Evolutionary conservation across 2,797 vertebrate genomes (phyloP), one percentile per base, ranked within the genome.

Genomic region (Hydrocynus forskahlii): DNA sequence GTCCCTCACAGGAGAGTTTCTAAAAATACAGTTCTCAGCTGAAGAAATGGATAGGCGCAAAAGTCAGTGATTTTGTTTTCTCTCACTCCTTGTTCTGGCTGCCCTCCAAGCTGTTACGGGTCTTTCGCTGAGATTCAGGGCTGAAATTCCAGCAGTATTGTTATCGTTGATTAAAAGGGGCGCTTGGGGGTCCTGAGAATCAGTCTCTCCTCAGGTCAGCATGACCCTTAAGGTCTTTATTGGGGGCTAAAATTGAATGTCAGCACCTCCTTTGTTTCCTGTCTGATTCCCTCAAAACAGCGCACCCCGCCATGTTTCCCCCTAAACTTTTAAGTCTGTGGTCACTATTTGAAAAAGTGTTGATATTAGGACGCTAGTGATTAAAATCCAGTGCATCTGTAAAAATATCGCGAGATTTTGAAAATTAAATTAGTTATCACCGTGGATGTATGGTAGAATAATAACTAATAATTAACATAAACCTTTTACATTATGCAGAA

Each of bases 151-250:
- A 66, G 25, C 59, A n/a, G 23, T 25, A 38, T 74, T 78, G 76
- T 86, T 86, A 78, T 71, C 57, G 45, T 79, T 86, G 82, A 89
- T 78, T 86, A 67, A 83, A 75, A 74, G 79, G 82, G 63, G 79
- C 62, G 68, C 74, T 81, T 23, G 17, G 81, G 80, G 87, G 81
- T 87, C 83, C 80, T 87, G 87, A 86, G 85, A 89, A 88, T 83
- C 23, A n/a, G 75, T 81, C 67, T 54, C 48, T 63, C 45, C 76
- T 45, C 63, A 82, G 80, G 78, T 84, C 71, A 35, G 68, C 78
- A 50, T 78, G 70, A 75, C 76, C 82, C 86, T 81, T 74, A 17
- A 73, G 59, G 80, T 88, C 88, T 86, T 89, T 84, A 85, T 83
- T 81, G 62, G 59, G 68, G 63, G 43, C 78, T 80, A 85, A 89